Base-by-base conservation (phyloP, 1,140 invertebrate species). In the Anagrus nilaparvatae region DNA sequence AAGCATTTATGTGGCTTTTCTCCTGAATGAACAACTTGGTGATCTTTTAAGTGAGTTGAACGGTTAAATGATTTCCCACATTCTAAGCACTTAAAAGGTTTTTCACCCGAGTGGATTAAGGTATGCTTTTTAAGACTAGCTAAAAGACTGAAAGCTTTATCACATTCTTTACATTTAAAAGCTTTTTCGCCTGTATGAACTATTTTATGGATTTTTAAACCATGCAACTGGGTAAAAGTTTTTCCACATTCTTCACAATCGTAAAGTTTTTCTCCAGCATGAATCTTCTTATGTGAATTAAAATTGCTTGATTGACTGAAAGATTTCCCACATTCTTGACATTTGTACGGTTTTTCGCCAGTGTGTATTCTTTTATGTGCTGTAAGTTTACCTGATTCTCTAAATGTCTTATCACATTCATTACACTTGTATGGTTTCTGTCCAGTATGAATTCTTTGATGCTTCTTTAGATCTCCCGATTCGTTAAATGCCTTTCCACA, bases 11-110 rank as follows among this genome's bases (percentile, higher is more conserved):
- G n/a, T n/a, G n/a, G n/a, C n/a, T n/a, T n/a, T n/a, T n/a, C n/a
- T n/a, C n/a, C n/a, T n/a, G n/a, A n/a, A n/a, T n/a, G n/a, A 47
- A 98, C 99, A 54, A 98, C 98, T 70, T 97, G 98, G 65, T 98
- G 96, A 13, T 95, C 78, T 63, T 93, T 97, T 5, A 99, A 68
- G 0, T 94, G 97, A 17, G 88, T 94, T 0, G 95, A 95, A 65
- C 99, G 96, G 0, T 95, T 77, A 61, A 99, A 99, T 0, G 94
- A 94, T 66, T 99, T 99, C 10, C 91, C 90, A 60, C 96, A 99
- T 9, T 81, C 86, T 65, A 98, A 98, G 66, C 96, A 99, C 9
- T 96, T 82, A 59, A 98, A 99, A 0, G 96, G 96, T 20, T 95
- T 63, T 0, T 91, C 94, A 1, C 96, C 96, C 0, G 96, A 99